These are phyloP conservation scores for Gyps fulvus DNA, from an alignment of 2,113 vertebrate genomes.

Conservation along the genomic window DNA sequence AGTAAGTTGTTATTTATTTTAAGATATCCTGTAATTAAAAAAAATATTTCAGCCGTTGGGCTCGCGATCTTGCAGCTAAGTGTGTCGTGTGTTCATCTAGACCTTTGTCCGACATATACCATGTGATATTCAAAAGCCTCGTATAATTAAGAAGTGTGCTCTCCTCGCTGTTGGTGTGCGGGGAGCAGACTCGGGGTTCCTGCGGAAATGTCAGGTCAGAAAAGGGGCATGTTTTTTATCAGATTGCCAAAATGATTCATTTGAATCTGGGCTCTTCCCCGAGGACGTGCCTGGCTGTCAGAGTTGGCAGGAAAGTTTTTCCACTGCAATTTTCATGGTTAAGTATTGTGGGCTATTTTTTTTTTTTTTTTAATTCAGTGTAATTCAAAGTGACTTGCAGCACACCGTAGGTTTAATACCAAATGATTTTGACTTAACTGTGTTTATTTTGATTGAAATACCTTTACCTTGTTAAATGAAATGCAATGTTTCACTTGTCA, in stretches of 20 bases:
- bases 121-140: not conserved
- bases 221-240: not conserved
- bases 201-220: not conserved
- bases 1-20: not conserved
- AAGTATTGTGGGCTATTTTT: not conserved
- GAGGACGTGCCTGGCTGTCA: not conserved
- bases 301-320: not conserved
- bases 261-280: not conserved
- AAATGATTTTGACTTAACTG: not conserved
- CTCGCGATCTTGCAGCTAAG: not conserved
- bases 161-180: rapidly evolving
- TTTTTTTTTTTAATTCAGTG: not conserved
- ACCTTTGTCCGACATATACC: not conserved
- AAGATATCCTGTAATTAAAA: not conserved
- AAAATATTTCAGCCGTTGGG: not conserved
- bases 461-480: not conserved
- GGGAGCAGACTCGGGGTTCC: not conserved
- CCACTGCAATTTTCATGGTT: not conserved
- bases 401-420: rapidly evolving
- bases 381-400: not conserved
- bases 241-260: not conserved
- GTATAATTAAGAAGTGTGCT: rapidly evolving
- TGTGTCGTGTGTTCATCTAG: rapidly evolving
- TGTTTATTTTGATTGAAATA: not conserved
- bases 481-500: not conserved